Conservation (phyloP, 2,888 invertebrate genomes). For the Drosophila affinis region DNA sequence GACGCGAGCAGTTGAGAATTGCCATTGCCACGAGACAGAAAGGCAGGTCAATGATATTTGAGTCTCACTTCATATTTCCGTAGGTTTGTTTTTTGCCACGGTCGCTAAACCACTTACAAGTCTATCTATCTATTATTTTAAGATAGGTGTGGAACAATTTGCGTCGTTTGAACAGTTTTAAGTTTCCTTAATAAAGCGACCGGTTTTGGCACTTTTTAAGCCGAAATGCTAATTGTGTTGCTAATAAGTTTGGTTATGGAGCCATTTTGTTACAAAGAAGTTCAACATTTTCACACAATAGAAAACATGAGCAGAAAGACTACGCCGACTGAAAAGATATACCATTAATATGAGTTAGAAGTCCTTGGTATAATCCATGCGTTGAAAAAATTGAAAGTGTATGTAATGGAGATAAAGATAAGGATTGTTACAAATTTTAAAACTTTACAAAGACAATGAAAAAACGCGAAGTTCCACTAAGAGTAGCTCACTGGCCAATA, state of each 20-base stretch:
- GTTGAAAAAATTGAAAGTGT: background rate
- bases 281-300: slow-evolving; percentile 26
- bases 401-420: slow-evolving; percentile 3
- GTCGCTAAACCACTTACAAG: too few relatives aligned
- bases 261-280: slow-evolving; percentile 42
- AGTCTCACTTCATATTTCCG: too few relatives aligned
- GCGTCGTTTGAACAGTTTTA: background rate
- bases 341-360: slow-evolving; percentile 16
- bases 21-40: too few relatives aligned
- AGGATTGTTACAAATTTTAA: slow-evolving; percentile 4
- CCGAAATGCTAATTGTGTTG: slow-evolving; percentile 34
- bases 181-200: background rate
- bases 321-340: slow-evolving; percentile 55
- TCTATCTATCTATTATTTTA: too few relatives aligned
- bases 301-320: slow-evolving; percentile 35
- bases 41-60: too few relatives aligned
- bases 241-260: slow-evolving; percentile 36
- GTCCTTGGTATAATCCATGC: background rate
- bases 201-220: slow-evolving; percentile 15
- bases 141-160: too few relatives aligned
- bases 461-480: slow-evolving; percentile 44
- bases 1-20: too few relatives aligned
- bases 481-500: slow-evolving; percentile 43
- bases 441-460: slow-evolving; percentile 3
- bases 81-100: too few relatives aligned